These are phyloP conservation scores for Orchestes rusci DNA, from an alignment of 2,888 invertebrate genomes.

Conservation along the genomic window DNA sequence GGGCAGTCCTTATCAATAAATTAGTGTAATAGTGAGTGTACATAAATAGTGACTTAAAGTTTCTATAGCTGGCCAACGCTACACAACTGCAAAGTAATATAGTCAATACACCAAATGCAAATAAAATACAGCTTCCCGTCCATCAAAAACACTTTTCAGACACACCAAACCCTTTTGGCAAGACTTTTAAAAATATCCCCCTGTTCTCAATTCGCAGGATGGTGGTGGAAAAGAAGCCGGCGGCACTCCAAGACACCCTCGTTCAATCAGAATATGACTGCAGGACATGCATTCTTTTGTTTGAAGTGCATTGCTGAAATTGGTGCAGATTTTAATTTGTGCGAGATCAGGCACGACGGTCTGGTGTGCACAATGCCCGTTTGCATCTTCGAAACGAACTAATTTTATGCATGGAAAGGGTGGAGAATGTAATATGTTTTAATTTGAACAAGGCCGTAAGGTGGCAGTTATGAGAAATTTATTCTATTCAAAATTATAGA, in stretches of 20 bases:
- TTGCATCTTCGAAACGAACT: constrained; percentile 4
- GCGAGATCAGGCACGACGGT: constrained; percentile 17
- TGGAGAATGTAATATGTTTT: no score
- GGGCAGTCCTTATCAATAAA: no score
- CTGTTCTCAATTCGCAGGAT: constrained; percentile 6
- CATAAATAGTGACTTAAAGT: no score
- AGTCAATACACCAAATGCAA: no score
- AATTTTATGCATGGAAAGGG: no score
- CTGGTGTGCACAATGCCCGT: not conserved
- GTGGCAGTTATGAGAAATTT: no score
- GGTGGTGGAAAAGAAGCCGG: constrained; percentile 13
- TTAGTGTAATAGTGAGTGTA: no score
- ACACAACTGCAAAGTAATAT: no score
- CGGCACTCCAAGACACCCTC: constrained; percentile 20
- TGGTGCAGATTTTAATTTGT: constrained; percentile 23
- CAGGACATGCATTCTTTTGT: constrained; percentile 24
- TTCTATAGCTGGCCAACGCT: no score
- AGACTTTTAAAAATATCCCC: constrained; percentile 10
- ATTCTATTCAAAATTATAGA: no score
- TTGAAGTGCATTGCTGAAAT: constrained; percentile 21
- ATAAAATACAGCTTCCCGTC: no score
- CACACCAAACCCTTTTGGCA: constrained; percentile 9
- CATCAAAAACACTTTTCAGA: constrained; percentile 9
- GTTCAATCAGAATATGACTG: constrained; percentile 22
- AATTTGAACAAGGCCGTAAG: no score